Evolutionary conservation across 2,888 invertebrate species (phyloP).

Genomic region (Sussaba pulchella): DNA sequence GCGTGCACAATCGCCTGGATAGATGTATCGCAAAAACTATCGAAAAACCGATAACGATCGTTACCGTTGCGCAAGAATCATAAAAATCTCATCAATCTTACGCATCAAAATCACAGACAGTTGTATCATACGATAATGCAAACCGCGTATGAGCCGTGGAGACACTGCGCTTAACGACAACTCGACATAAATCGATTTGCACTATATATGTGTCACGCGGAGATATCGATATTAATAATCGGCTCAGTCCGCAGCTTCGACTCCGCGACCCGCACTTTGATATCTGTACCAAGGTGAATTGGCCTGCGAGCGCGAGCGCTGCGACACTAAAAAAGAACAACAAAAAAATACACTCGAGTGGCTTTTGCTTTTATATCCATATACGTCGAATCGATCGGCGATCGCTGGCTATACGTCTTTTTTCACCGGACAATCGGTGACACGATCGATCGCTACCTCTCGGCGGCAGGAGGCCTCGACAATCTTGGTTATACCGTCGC

Average conservation of each 20-base stretch:
- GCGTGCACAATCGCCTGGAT: constrained; percentile 28
- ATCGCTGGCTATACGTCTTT: constrained; percentile 31
- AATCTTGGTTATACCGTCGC: not conserved
- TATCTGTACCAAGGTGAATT: constrained; percentile 52
- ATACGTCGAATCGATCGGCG: constrained; percentile 29
- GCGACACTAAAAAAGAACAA: not conserved
- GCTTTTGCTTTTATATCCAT: constrained; percentile 30
- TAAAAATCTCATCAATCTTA: constrained; percentile 28
- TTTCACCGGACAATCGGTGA: constrained; percentile 41
- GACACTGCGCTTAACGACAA: not conserved
- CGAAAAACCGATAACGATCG: constrained; percentile 32
- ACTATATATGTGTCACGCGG: not conserved
- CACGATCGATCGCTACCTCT: constrained; percentile 48
- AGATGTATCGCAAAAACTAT: constrained; percentile 26
- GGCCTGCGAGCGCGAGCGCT: not conserved
- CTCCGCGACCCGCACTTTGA: constrained; percentile 39
- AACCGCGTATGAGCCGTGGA: too few species aligned
- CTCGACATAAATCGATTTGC: constrained; percentile 22
- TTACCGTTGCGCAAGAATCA: constrained; percentile 20
- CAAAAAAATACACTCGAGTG: constrained; percentile 21
- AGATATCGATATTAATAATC: constrained; percentile 35
- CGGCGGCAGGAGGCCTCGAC: not conserved
- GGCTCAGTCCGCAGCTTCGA: not conserved
- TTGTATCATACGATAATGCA: not conserved
- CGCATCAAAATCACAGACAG: constrained; percentile 21